Percentiles rank a stretch among this genome's conserved stretches.
These are phyloP conservation scores for Corapipo altera DNA, from an alignment of 2,113 vertebrate genomes.

Conservation along the genomic window DNA sequence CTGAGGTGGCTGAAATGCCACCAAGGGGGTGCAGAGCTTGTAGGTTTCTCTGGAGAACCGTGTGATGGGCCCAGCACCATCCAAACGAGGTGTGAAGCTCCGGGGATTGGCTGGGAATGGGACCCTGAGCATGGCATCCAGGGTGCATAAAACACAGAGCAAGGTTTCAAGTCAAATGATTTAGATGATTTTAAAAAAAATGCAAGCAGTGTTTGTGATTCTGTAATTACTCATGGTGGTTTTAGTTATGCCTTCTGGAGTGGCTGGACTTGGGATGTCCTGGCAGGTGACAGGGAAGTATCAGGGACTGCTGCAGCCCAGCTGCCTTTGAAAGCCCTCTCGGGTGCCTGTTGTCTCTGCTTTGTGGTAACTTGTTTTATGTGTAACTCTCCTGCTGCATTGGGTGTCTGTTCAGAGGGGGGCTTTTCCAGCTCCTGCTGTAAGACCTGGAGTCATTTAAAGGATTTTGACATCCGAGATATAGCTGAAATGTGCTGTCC, in stretches of 20 bases:
- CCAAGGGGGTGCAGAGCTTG: fast-evolving
- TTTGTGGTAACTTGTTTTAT: too few species aligned
- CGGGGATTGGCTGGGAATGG: background rate
- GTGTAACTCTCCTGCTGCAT: too few species aligned
- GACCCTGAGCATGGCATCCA: background rate
- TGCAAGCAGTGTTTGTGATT: fast-evolving
- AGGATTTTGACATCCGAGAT: background rate
- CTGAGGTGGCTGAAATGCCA: background rate
- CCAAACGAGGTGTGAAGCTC: background rate
- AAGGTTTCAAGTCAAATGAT: background rate
- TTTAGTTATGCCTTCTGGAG: background rate
- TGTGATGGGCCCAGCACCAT: background rate
- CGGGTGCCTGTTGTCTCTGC: background rate
- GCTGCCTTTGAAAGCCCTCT: background rate
- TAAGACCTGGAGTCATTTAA: background rate
- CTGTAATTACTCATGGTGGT: fast-evolving
- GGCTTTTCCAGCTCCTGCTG: background rate
- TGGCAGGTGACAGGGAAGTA: background rate
- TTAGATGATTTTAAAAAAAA: background rate
- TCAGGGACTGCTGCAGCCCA: background rate
- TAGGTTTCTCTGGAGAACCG: background rate
- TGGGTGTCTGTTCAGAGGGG: background rate
- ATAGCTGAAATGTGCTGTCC: background rate
- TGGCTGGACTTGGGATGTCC: fast-evolving
- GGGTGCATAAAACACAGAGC: fast-evolving